phyloP scores from a whole-genome alignment of 2,113 vertebrate genomes.

The Eleginops maclovinus region DNA sequence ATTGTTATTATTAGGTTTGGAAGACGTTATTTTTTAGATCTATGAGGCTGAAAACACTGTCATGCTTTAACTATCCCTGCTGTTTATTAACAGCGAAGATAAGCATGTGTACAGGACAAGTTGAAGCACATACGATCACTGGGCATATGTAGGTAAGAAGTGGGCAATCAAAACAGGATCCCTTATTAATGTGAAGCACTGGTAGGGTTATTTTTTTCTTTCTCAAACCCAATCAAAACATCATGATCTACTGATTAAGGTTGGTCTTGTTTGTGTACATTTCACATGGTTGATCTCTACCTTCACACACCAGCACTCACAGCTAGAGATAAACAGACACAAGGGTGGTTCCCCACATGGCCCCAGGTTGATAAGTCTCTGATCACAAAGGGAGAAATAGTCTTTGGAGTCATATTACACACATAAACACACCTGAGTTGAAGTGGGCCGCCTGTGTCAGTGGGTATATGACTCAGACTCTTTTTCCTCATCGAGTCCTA shows the following conservation, averaged over 20 bases:
- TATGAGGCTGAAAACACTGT: not conserved
- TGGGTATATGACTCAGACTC: slow-evolving; percentile 36
- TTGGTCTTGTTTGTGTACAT: slow-evolving; percentile 22
- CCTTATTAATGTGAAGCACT: not conserved
- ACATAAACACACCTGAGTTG: slow-evolving; percentile 62
- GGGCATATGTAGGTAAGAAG: not conserved
- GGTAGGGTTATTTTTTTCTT: not conserved
- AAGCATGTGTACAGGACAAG: not conserved
- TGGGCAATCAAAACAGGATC: not conserved
- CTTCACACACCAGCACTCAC: slow-evolving; percentile 42
- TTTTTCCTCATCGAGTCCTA: slow-evolving; percentile 23
- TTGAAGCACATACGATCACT: not conserved
- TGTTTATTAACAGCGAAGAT: not conserved
- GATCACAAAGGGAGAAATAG: slow-evolving; percentile 59
- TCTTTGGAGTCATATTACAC: slow-evolving; percentile 65
- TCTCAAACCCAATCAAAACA: not conserved
- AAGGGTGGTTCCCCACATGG: slow-evolving; percentile 50
- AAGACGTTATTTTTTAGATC: not conserved
- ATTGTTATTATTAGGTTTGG: not conserved
- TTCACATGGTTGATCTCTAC: slow-evolving; percentile 34
- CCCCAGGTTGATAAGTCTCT: slow-evolving; percentile 43
- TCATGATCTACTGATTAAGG: not conserved
- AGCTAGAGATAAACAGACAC: slow-evolving; percentile 55
- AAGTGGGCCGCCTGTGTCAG: slow-evolving; percentile 42
- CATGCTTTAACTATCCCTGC: not conserved